Evolutionary conservation across 2,888 invertebrate species (phyloP), one percentile per base, ranked within the genome.

Genomic region (Brachypterus glaber): DNA sequence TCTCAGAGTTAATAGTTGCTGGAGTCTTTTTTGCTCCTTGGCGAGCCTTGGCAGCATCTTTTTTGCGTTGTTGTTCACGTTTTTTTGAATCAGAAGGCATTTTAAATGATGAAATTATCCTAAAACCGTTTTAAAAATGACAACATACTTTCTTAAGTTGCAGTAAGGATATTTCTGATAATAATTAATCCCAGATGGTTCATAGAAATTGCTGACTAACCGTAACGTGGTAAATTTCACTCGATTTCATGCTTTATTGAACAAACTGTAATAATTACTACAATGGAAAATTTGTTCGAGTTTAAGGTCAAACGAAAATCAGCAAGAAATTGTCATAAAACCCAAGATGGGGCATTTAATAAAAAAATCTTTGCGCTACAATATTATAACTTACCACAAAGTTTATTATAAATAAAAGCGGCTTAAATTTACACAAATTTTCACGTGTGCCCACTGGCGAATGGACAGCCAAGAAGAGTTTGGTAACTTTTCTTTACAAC

Each of bases 41-140:
- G 41, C 84, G 77, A 44, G 77, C 79, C 60, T 82, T 86, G 3
- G 88, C 85, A 36, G 90, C 89, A 50, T 93, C 95, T 64, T 97
- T 98, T 69, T 97, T 98, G 67, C 92, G 91, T 62, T 90, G 90
- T 61, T 90, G 92, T 64, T 95, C 86, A 62, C 92, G 90, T 76
- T 98, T 97, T 69, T 98, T 97, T 21, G 95, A 83, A 69, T 97
- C 97, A 56, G 98, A 98, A 64, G 98, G 96, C 98, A 98, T 98
- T 52, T 40, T 49, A 27, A 30, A n/a, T 21, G 29, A 25, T 15
- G 16, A 25, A 27, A 4, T 40, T 33, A 37, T 37, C 33, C 40
- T 40, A 8, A 26, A 8, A 18, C 21, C 8, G 21, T 11, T 31
- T 14, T 33, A 18, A 14, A 30, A n/a, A n/a, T n/a, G n/a, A n/a